Conservation (phyloP, 2,113 vertebrate species). For the Beaufortia kweichowensis region DNA sequence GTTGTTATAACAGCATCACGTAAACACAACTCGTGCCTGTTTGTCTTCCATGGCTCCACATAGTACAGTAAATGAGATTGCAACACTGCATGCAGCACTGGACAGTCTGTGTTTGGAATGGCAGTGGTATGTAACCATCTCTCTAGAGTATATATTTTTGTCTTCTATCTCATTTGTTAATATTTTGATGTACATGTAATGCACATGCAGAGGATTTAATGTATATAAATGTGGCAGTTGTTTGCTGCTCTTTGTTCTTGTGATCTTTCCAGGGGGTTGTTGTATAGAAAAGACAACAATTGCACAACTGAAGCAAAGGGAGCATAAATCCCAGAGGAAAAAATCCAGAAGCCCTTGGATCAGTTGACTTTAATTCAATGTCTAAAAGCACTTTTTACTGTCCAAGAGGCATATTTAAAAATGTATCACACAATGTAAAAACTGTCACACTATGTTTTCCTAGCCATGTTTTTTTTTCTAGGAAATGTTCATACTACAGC, state of each 20-base stretch:
- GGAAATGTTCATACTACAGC: neutral
- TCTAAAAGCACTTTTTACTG: slow-evolving; percentile 2
- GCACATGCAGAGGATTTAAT: neutral
- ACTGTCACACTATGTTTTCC: neutral
- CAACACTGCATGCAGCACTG: neutral
- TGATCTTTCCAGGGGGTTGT: slow-evolving; percentile 11
- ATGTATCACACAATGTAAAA: too few relatives aligned
- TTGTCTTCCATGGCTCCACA: slow-evolving; percentile 52
- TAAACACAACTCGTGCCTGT: slow-evolving; percentile 65
- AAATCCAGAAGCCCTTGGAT: neutral
- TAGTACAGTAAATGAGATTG: slow-evolving; percentile 9
- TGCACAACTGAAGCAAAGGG: neutral
- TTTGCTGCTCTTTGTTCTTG: neutral
- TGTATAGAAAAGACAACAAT: slow-evolving; percentile 5
- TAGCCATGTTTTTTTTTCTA: too few relatives aligned
- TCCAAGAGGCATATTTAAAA: neutral
- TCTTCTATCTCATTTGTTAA: neutral
- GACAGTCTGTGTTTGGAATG: neutral
- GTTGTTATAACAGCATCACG: slow-evolving; percentile 68
- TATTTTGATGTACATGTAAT: neutral
- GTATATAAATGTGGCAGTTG: neutral
- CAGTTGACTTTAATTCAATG: neutral
- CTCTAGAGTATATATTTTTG: neutral
- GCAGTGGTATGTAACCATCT: neutral
- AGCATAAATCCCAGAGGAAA: too few relatives aligned